Conservation (phyloP, 2,888 invertebrate species). For the Marronus borbonicus region DNA sequence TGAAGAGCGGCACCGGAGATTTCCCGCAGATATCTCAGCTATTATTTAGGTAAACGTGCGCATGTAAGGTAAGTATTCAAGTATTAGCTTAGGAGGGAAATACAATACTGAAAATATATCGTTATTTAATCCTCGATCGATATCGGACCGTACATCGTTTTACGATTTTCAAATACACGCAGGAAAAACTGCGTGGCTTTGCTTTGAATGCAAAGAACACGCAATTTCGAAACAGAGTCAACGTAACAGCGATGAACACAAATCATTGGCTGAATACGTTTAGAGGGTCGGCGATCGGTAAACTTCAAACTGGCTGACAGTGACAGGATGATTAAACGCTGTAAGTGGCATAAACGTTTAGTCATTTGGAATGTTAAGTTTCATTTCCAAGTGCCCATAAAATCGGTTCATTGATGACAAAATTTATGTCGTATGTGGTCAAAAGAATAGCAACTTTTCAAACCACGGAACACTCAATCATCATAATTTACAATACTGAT, state of each 20-base stretch:
- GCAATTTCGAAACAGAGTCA: slow-evolving; percentile 21
- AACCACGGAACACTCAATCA: too few species aligned
- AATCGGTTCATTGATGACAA: background rate
- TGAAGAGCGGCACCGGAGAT: slow-evolving; percentile 4
- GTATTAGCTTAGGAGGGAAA: background rate
- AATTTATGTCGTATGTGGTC: too few species aligned
- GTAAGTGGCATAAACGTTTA: slow-evolving; percentile 9
- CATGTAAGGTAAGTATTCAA: too few species aligned
- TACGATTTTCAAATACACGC: too few species aligned
- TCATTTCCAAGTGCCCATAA: background rate
- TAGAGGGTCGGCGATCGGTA: slow-evolving; percentile 11
- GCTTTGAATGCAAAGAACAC: background rate
- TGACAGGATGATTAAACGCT: slow-evolving; percentile 27
- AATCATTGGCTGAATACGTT: slow-evolving; percentile 15
- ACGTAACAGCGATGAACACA: slow-evolving; percentile 24
- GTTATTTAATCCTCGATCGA: slow-evolving; percentile 5
- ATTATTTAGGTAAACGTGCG: background rate
- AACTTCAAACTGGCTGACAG: slow-evolving; percentile 30
- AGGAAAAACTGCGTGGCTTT: too few species aligned
- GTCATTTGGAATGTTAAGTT: background rate
- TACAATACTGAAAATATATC: background rate
- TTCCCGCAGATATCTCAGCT: background rate
- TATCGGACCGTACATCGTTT: background rate
- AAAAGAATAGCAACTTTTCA: too few species aligned
- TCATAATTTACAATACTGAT: too few species aligned